Percentiles rank a stretch among this genome's conserved stretches.
phyloP scores from a whole-genome alignment of 2,888 invertebrate species.

The Sarcophaga subvicina region DNA sequence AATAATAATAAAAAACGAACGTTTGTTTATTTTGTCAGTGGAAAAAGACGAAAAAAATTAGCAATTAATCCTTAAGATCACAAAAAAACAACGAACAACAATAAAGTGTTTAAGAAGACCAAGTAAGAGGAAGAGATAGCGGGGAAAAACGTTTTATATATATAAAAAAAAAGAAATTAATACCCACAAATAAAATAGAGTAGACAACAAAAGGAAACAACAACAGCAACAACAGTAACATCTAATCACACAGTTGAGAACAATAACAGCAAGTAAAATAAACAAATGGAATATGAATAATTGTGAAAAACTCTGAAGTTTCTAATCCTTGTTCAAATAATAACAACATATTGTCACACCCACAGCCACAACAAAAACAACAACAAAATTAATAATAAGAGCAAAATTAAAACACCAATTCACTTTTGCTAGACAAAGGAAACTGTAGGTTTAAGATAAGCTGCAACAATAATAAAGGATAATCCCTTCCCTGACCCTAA shows the following conservation, averaged over 20 bases:
- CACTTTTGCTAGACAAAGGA: constrained; percentile 23
- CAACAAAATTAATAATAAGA: constrained; percentile 30
- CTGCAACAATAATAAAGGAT: background rate
- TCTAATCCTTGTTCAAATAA: constrained; percentile 49
- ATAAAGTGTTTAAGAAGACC: constrained; percentile 13
- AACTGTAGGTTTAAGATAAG: constrained; percentile 6
- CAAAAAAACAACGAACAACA: constrained; percentile 53
- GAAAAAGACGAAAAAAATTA: constrained; percentile 11
- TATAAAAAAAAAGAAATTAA: constrained; percentile 26
- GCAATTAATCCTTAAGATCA: constrained; percentile 48
- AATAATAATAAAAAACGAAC: background rate
- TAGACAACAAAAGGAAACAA: constrained; percentile 39
- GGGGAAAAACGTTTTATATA: background rate
- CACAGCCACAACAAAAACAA: constrained; percentile 42
- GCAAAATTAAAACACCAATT: constrained; percentile 24
- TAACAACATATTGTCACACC: constrained; percentile 1
- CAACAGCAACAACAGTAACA: constrained; percentile 10
- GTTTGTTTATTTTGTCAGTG: constrained; percentile 27
- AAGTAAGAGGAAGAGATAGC: constrained; percentile 14
- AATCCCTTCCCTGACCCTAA: constrained; percentile 17
- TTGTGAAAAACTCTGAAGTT: constrained; percentile 42
- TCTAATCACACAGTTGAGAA: constrained; percentile 18
- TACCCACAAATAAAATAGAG: constrained; percentile 46
- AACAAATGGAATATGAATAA: constrained; percentile 38
- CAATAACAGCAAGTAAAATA: background rate